Percentiles rank a stretch among this genome's conserved stretches.
phyloP scores from a whole-genome alignment of 1,140 invertebrate genomes.

The Mamestra configurata region DNA sequence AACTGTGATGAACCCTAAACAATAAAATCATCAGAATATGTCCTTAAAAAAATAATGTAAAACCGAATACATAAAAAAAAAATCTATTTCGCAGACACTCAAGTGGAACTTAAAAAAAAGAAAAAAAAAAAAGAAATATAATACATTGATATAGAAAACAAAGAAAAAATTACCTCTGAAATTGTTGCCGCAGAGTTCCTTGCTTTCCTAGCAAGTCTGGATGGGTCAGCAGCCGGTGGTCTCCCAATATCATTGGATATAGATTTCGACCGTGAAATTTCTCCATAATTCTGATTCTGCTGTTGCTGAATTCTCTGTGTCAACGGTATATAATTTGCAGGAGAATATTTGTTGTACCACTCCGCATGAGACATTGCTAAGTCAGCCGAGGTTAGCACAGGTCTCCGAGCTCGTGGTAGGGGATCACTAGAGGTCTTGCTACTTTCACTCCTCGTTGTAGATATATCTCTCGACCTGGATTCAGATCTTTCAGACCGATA shows the following conservation, averaged over 20 bases:
- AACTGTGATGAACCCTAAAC: no score
- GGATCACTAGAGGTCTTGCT: slow-evolving; percentile 71
- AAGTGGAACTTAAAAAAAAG: slow-evolving; percentile 38
- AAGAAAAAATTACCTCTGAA: slow-evolving; percentile 76
- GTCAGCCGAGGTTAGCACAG: slow-evolving; percentile 69
- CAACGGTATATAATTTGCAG: slow-evolving; percentile 89
- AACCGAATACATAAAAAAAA: background rate
- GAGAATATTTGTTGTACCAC: slow-evolving; percentile 90
- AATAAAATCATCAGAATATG: background rate
- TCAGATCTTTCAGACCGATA: slow-evolving; percentile 80
- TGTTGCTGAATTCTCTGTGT: slow-evolving; percentile 85
- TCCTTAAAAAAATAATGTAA: background rate
- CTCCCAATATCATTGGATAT: slow-evolving; percentile 88
- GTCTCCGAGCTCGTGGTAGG: slow-evolving; percentile 70
- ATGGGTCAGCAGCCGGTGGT: slow-evolving; percentile 74
- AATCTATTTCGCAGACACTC: slow-evolving; percentile 65
- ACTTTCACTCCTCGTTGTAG: slow-evolving; percentile 82
- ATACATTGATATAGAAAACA: slow-evolving; percentile 10
- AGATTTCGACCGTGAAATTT: slow-evolving; percentile 87
- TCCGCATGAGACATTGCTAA: slow-evolving; percentile 88
- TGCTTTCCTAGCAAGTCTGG: slow-evolving; percentile 68
- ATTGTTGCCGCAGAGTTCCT: slow-evolving; percentile 76
- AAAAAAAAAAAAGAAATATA: slow-evolving; percentile 35
- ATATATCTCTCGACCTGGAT: slow-evolving; percentile 78
- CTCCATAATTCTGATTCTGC: slow-evolving; percentile 78